These are phyloP conservation scores for Scaptomyza hsui DNA, from an alignment of 1,140 invertebrate species.

Conservation along the genomic window DNA sequence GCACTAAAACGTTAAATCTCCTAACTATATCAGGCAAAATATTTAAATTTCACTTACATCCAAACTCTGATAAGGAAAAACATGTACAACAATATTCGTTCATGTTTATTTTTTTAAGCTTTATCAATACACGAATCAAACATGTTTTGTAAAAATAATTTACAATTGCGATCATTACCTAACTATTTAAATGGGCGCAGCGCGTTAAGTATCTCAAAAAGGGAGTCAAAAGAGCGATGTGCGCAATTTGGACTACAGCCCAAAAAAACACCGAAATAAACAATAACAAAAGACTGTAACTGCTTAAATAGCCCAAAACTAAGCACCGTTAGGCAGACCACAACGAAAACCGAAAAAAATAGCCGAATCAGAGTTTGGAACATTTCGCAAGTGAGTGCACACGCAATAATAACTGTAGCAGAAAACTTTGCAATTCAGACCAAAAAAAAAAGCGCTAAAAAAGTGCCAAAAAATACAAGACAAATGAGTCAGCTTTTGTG, in stretches of 20 bases:
- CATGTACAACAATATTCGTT: too few relatives aligned
- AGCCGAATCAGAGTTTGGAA: conserved; percentile 12
- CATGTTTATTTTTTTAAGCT: too few relatives aligned
- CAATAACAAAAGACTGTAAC: conserved; percentile 14
- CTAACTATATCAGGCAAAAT: too few relatives aligned
- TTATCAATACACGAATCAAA: neutral
- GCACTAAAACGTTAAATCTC: too few relatives aligned
- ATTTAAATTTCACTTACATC: too few relatives aligned
- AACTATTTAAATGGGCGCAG: conserved; percentile 15
- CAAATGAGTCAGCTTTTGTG: conserved; percentile 29
- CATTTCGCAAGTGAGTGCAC: conserved; percentile 46
- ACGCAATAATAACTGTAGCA: conserved; percentile 54
- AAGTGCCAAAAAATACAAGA: conserved; percentile 33
- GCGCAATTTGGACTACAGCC: conserved; percentile 2
- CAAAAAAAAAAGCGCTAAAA: conserved; percentile 5
- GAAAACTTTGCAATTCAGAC: conserved; percentile 27
- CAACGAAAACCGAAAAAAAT: neutral
- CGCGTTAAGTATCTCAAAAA: neutral
- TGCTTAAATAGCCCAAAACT: conserved; percentile 22
- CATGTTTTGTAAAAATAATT: neutral
- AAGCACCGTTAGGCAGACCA: conserved; percentile 29
- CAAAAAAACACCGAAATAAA: neutral
- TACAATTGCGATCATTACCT: conserved; percentile 14
- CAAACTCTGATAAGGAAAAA: too few relatives aligned
- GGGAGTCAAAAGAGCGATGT: neutral